Evolutionary conservation across 2,888 invertebrate species (phyloP).

Genomic region (Ligdia adustata): DNA sequence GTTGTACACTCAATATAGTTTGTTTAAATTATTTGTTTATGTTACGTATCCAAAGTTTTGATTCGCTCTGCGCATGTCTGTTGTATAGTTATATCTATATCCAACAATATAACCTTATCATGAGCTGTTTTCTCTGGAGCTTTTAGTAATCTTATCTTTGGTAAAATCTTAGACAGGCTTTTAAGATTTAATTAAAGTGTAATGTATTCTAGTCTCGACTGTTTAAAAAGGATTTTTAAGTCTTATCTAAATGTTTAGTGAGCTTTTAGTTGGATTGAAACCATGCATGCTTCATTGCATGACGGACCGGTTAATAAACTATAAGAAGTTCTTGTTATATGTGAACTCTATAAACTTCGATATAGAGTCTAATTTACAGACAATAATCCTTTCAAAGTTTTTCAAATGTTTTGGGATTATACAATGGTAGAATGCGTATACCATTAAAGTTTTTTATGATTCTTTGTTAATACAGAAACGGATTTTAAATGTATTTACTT

Average conservation of each 20-base stretch:
- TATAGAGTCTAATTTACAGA: slow-evolving; percentile 17
- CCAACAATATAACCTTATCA: slow-evolving; percentile 6
- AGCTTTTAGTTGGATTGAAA: slow-evolving; percentile 27
- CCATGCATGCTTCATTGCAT: slow-evolving; percentile 35
- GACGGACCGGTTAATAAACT: slow-evolving; percentile 33
- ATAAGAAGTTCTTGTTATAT: slow-evolving; percentile 20
- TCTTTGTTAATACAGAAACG: neutral
- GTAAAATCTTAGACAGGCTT: slow-evolving; percentile 10
- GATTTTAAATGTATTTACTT: neutral
- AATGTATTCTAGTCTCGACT: slow-evolving; percentile 12
- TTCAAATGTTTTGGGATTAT: slow-evolving; percentile 12
- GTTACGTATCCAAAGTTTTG: slow-evolving; percentile 27
- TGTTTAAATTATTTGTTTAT: slow-evolving; percentile 32
- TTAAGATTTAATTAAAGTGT: slow-evolving; percentile 15
- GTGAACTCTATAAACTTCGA: slow-evolving; percentile 8
- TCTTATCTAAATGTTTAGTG: slow-evolving; percentile 22
- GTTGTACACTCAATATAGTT: slow-evolving; percentile 3
- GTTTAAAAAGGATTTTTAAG: slow-evolving; percentile 12
- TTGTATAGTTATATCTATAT: slow-evolving; percentile 8
- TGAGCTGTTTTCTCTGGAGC: slow-evolving; percentile 8
- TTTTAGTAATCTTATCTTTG: slow-evolving; percentile 23
- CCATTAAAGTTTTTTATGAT: slow-evolving; percentile 16
- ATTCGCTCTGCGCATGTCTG: slow-evolving; percentile 34
- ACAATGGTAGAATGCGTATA: slow-evolving; percentile 12
- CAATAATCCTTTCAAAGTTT: slow-evolving; percentile 6